Base-by-base conservation (phyloP, 2,113 vertebrate genomes). In the Oryzias celebensis region DNA sequence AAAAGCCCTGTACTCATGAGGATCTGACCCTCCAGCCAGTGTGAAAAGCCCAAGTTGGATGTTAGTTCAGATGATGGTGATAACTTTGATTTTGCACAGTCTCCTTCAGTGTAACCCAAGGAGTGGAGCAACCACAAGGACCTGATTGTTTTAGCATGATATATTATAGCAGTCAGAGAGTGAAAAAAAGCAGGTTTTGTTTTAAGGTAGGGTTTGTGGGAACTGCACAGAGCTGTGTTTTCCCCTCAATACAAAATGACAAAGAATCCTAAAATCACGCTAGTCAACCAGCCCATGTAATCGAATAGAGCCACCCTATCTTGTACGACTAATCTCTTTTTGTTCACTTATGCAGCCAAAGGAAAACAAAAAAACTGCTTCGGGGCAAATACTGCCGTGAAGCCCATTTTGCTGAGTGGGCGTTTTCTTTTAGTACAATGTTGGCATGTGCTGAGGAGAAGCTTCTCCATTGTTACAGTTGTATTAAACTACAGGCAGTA, bases 341-440 rank as follows among this genome's bases (percentile, higher is more conserved):
- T 70, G 50, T 52, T 50, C 47, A 58, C 65, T 54, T 55, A 23
- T 62, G 49, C 63, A 67, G 60, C 63, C 18, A 7, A 48, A 23
- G 55, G 63, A 45, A 48, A 48, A 18, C 20, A 28, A 31, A 22
- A 46, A 31, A 68, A 64, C 73, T 75, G 26, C 71, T 53, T 26
- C 22, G 62, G 44, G 60, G 62, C 57, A 77, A 80, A 76, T 51
- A 52, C n/a, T 43, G 24, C 8, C 4, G 15, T 61, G 64, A 57
- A 68, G 63, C 65, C 56, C 7, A 31, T 23, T 50, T 14, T 68
- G 65, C 67, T 73, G 20, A 0, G 61, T 36, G 62, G 52, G 56
- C 65, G 47, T 41, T 69, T 80, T 69, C 67, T 58, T 51, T 73
- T 58, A n/a, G 24, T 65, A 55, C 58, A 69, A 68, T 72, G 69